phyloP scores from a whole-genome alignment of 2,888 invertebrate species.

The Tricholauxania praeusta region DNA sequence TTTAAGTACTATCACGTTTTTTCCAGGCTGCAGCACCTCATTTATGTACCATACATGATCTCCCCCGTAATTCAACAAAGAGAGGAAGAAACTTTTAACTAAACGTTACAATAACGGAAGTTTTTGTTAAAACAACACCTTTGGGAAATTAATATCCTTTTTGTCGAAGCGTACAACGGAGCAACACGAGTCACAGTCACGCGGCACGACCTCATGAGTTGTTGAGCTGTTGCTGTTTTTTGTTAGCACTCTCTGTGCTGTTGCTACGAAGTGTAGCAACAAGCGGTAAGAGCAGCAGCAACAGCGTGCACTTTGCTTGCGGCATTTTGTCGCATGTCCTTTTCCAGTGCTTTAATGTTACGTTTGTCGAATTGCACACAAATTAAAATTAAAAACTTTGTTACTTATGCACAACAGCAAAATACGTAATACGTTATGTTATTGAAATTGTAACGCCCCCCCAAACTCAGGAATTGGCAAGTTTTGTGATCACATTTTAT shows the following conservation, averaged over 20 bases:
- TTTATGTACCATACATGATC: neutral
- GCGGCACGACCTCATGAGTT: constrained; percentile 56
- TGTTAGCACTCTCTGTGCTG: constrained; percentile 12
- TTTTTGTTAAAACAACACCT: constrained; percentile 56
- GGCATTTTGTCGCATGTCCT: constrained; percentile 50
- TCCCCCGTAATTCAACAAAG: neutral
- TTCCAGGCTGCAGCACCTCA: neutral
- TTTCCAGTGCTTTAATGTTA: neutral
- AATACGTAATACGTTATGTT: constrained; percentile 58
- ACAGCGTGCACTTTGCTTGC: constrained; percentile 51
- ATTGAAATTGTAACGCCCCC: constrained; percentile 53
- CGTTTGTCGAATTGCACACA: constrained; percentile 6
- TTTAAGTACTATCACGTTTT: neutral
- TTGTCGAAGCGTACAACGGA: constrained; percentile 38
- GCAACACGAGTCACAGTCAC: constrained; percentile 52
- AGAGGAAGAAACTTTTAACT: constrained; percentile 19
- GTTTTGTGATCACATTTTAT: neutral
- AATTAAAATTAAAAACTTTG: constrained; percentile 23
- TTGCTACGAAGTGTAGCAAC: constrained; percentile 13
- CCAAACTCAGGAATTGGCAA: constrained; percentile 41
- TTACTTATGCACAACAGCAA: constrained; percentile 50
- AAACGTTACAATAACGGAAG: constrained; percentile 27
- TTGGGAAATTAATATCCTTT: constrained; percentile 66
- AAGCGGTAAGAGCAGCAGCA: constrained; percentile 19
- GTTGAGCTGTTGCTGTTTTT: constrained; percentile 31